Evolutionary conservation across 2,113 vertebrate species (phyloP).

Genomic region (Gnathonemus longibarbis): DNA sequence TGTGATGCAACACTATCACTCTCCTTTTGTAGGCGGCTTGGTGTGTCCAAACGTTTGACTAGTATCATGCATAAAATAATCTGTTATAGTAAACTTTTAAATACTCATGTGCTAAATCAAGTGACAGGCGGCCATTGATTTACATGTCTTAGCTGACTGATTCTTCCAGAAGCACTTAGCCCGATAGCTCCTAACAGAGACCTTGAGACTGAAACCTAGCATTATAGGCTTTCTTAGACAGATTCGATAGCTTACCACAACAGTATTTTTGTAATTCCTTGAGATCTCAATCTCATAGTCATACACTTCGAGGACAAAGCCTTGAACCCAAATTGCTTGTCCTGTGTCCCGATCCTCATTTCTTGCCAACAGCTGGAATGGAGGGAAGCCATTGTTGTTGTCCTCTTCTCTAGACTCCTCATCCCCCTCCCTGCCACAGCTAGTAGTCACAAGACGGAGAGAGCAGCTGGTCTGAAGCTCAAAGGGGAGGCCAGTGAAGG

Average conservation of each 20-base stretch:
- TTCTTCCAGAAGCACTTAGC: background rate
- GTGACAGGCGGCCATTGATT: background rate
- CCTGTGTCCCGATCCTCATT: slow-evolving; percentile 88
- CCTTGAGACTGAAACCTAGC: background rate
- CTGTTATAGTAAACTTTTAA: background rate
- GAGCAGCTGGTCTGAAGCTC: slow-evolving; percentile 93
- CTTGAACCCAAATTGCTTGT: slow-evolving; percentile 87
- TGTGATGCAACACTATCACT: background rate
- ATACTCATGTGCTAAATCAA: background rate
- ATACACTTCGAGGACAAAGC: slow-evolving; percentile 80
- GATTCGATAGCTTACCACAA: slow-evolving; percentile 70
- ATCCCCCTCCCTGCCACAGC: slow-evolving; percentile 39
- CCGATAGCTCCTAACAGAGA: background rate
- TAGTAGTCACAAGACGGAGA: slow-evolving; percentile 72
- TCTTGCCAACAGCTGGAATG: slow-evolving; percentile 70
- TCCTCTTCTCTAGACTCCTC: slow-evolving; percentile 15
- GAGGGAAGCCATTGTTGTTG: slow-evolving; percentile 56
- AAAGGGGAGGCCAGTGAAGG: slow-evolving; percentile 78
- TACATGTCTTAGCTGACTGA: background rate
- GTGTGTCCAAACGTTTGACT: background rate
- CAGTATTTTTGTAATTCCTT: slow-evolving; percentile 86
- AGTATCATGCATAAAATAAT: background rate
- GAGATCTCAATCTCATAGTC: slow-evolving; percentile 81
- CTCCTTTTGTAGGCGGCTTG: background rate
- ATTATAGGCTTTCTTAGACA: background rate